phyloP scores from a whole-genome alignment of 2,888 invertebrate genomes.

The Ophion slaviceki region DNA sequence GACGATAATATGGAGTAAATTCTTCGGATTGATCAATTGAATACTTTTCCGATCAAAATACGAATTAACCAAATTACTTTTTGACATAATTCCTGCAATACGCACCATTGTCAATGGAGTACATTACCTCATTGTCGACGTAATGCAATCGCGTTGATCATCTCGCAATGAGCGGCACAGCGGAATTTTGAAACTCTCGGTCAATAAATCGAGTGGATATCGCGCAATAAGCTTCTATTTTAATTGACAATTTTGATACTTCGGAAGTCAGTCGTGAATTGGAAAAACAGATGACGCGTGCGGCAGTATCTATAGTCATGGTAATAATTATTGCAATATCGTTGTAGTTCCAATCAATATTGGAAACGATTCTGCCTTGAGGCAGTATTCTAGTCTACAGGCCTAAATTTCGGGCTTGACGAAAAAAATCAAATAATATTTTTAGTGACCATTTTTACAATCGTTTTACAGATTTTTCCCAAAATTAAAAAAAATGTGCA shows the following conservation, averaged over 20 bases:
- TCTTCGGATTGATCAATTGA: background rate
- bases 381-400: too few species aligned
- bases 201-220: background rate
- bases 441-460: too few species aligned
- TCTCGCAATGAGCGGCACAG: background rate
- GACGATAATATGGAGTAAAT: background rate
- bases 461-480: too few species aligned
- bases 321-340: background rate
- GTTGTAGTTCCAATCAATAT: too few species aligned
- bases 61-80: background rate
- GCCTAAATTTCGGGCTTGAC: too few species aligned
- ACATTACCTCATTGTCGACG: slow-evolving; percentile 40
- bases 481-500: too few species aligned
- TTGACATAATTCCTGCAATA: background rate
- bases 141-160: background rate
- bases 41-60: background rate
- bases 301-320: background rate
- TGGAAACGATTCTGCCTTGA: too few species aligned
- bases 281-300: slow-evolving; percentile 9
- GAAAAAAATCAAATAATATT: too few species aligned
- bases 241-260: slow-evolving; percentile 30
- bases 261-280: slow-evolving; percentile 8
- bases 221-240: slow-evolving; percentile 11
- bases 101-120: background rate
- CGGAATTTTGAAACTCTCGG: slow-evolving; percentile 23